phyloP scores from a whole-genome alignment of 2,113 vertebrate genomes.

The Zingel zingel region DNA sequence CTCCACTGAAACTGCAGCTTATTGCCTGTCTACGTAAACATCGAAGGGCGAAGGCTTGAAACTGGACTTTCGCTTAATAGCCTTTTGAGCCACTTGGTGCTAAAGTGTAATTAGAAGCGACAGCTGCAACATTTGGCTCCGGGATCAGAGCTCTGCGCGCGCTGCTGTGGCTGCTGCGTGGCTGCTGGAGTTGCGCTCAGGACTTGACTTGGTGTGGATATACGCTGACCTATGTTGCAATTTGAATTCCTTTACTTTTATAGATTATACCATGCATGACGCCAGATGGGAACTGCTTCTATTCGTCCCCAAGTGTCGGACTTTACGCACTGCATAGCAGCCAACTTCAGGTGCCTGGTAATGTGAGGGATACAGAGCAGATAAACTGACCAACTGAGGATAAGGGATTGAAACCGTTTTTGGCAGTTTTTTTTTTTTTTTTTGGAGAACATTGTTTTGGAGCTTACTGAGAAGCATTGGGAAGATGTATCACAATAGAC shows the following conservation, averaged over 20 bases:
- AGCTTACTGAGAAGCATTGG: background rate
- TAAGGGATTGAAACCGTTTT: constrained; percentile 9
- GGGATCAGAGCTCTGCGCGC: constrained; percentile 30
- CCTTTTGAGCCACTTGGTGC: constrained; percentile 41
- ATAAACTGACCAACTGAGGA: constrained; percentile 30
- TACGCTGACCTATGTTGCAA: constrained; percentile 11
- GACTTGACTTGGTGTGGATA: constrained; percentile 55
- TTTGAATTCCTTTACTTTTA: constrained; percentile 51
- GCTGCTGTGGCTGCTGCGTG: constrained; percentile 23
- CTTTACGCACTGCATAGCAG: constrained; percentile 33
- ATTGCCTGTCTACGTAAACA: constrained; percentile 28
- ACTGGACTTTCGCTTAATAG: constrained; percentile 32
- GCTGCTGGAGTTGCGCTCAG: constrained; percentile 63
- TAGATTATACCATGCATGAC: background rate
- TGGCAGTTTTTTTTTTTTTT: background rate
- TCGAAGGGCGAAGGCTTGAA: constrained; percentile 33
- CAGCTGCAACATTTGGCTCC: constrained; percentile 13
- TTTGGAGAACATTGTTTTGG: background rate
- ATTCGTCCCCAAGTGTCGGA: constrained; percentile 29
- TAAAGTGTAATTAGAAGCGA: constrained; percentile 37
- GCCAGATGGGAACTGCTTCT: background rate
- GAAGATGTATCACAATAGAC: background rate
- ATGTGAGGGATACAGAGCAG: constrained; percentile 39
- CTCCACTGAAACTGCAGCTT: constrained; percentile 52
- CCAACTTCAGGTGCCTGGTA: constrained; percentile 65